Base-by-base conservation (phyloP, 2,888 invertebrate species). In the Heliconius ethilla region DNA sequence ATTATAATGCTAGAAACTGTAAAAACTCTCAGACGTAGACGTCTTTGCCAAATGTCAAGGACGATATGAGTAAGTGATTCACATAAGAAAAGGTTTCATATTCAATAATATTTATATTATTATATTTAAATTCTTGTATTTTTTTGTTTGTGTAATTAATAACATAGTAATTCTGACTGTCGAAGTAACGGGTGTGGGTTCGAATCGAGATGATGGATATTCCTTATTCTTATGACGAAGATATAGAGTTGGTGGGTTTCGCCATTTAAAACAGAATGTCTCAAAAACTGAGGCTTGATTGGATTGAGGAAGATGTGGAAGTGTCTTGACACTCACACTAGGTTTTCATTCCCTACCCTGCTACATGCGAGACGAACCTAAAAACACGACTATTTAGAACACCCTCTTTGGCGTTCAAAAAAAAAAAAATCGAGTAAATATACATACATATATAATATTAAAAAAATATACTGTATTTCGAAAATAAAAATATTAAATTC, bases 31-130 rank as follows among this genome's bases (percentile, higher is more conserved):
- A 59, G 69, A 75, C 29, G 45, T 62, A 59, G 69, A 76, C 75
- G 45, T 73, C 73, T 78, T 72, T 67, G 45, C 13, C 67, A 80
- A 82, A 81, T 79, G 79, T 78, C 82, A 75, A 78, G 82, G 82
- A 70, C 72, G 27, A 10, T 10, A 45, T 59, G 77, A 78, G 72
- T 66, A 67, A 27, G 67, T 25, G n/a, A 45, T 18, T 70, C 51
- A 62, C 37, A 7, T 33, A 51, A 77, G 22, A 40, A 63, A 27
- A 72, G 13, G 33, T 37, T 40, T 13, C 7, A 2, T 73, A 3
- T 33, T 33, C 18, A 40, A 63, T 40, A 37, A n/a, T n/a, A 59
- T n/a, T 33, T 33, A n/a, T 59, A 59, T 3, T 59, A 59, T 51
- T 51, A 51, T 51, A 51, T 51, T 51, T 7, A 51, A 51, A 6